These are phyloP conservation scores for Pagetopsis macropterus DNA, from an alignment of 2,797 vertebrate genomes.

Conservation along the genomic window DNA sequence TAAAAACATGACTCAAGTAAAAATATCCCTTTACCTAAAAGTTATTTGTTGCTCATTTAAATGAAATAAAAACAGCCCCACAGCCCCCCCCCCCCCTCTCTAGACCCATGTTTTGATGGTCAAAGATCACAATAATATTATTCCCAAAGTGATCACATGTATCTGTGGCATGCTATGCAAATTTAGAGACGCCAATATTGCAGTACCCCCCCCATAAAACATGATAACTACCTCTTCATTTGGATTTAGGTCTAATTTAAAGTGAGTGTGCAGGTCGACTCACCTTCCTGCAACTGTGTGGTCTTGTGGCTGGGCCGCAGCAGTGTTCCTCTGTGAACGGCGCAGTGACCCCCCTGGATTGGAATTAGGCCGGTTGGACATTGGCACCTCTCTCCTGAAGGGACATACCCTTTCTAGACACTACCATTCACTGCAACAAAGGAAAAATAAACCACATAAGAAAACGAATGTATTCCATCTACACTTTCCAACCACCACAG, in stretches of 20 bases:
- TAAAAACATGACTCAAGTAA: neutral
- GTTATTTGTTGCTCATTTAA: slow-evolving; percentile 2
- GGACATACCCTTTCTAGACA: slow-evolving; percentile 99
- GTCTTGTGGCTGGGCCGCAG: slow-evolving; percentile 99
- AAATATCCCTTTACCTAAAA: slow-evolving; percentile 4
- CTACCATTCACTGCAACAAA: slow-evolving; percentile 97
- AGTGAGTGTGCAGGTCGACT: slow-evolving; percentile 47
- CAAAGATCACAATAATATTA: too few species aligned
- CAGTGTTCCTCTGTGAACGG: slow-evolving; percentile 99
- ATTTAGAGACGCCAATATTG: too few species aligned
- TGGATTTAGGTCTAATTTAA: slow-evolving; percentile 11
- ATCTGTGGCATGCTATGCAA: too few species aligned
- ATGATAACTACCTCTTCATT: neutral
- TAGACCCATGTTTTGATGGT: too few species aligned
- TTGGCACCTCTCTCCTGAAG: slow-evolving; percentile 99
- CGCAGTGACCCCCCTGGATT: slow-evolving; percentile 99
- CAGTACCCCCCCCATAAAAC: neutral
- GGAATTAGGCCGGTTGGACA: slow-evolving; percentile 99
- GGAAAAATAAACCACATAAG: slow-evolving; percentile 32
- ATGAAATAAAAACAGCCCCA: neutral
- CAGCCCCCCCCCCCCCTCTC: neutral
- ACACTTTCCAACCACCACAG: neutral
- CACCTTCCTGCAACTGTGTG: slow-evolving; percentile 96
- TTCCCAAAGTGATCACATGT: too few species aligned
- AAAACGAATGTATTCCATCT: neutral